These are phyloP conservation scores for Ophioninae sp. DNA, from an alignment of 2,888 invertebrate species.

Conservation along the genomic window DNA sequence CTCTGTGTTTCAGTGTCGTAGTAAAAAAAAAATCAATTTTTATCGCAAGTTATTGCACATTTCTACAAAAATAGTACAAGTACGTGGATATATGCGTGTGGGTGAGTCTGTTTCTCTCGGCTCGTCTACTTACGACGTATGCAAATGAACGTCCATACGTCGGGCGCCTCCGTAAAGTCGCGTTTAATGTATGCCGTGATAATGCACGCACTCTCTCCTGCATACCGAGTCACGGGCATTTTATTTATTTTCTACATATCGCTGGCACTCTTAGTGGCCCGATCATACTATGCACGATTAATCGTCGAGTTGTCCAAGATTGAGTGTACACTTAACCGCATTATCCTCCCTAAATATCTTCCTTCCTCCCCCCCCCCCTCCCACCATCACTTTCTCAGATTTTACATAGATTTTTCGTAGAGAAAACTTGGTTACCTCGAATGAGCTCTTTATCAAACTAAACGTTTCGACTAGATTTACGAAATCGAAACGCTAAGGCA, in stretches of 20 bases:
- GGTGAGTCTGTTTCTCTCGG: background rate
- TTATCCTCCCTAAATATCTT: slow-evolving; percentile 2
- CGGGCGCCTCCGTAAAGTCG: background rate
- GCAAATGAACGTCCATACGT: slow-evolving; percentile 17
- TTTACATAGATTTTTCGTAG: background rate
- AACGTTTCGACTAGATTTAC: background rate
- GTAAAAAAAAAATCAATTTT: background rate
- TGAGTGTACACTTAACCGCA: slow-evolving; percentile 1
- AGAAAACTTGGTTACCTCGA: background rate
- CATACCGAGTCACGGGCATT: slow-evolving; percentile 1
- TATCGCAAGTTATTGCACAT: background rate
- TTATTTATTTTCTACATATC: slow-evolving; percentile 17
- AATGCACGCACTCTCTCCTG: background rate
- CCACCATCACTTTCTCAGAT: background rate
- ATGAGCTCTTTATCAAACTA: background rate
- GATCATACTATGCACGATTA: slow-evolving; percentile 21
- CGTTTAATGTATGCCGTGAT: slow-evolving; percentile 1
- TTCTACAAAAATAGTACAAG: background rate
- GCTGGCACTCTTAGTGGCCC: background rate
- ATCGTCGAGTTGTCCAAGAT: slow-evolving; percentile 25
- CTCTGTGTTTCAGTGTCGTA: background rate
- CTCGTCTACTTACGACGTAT: slow-evolving; percentile 10
- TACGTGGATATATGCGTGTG: background rate
- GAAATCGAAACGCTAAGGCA: background rate
- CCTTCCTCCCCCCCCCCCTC: background rate